phyloP scores from a whole-genome alignment of 2,113 vertebrate genomes.

The Trematocara marginatum region DNA sequence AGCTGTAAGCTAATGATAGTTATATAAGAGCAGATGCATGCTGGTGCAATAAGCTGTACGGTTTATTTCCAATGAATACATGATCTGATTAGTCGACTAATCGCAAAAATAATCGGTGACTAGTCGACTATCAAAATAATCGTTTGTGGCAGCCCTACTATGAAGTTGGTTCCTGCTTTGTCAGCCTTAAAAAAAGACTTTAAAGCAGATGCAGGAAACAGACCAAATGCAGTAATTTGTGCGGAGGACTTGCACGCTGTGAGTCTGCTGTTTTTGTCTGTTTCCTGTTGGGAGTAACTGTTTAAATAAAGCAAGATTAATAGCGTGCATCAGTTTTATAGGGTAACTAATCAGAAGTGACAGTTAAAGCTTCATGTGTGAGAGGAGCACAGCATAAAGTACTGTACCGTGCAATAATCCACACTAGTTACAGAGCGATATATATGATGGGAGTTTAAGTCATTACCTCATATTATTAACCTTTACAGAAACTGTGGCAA shows the following conservation, averaged over 20 bases:
- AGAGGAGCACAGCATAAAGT: neutral
- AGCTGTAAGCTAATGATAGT: no score
- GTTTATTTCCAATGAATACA: no score
- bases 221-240: neutral
- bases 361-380: neutral
- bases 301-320: slow-evolving; percentile 31
- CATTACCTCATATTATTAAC: neutral
- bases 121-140: no score
- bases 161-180: neutral
- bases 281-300: neutral
- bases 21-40: no score
- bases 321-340: neutral
- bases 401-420: neutral
- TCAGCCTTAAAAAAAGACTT: neutral
- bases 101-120: no score
- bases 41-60: no score
- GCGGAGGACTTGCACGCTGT: neutral
- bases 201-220: neutral
- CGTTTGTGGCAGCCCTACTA: no score
- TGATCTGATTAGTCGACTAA: no score
- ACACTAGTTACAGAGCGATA: neutral
- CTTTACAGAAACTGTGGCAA: neutral
- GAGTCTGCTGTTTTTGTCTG: slow-evolving; percentile 11
- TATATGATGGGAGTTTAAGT: neutral
- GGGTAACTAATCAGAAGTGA: neutral